Conservation (phyloP, 2,888 invertebrate genomes). For the Sycophila texana region DNA sequence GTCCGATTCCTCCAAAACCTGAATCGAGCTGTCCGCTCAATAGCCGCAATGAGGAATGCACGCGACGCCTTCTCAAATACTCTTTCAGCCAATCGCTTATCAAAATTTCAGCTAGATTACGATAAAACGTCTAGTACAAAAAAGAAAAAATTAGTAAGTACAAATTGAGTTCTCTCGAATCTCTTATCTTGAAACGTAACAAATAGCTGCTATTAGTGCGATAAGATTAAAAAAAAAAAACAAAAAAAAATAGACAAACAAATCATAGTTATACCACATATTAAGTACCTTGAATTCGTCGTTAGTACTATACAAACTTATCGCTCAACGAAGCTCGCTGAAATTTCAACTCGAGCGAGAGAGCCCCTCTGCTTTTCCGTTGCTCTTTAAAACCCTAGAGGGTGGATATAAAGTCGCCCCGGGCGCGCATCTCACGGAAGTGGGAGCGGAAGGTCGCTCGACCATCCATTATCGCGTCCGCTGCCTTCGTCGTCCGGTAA, state of each 20-base stretch:
- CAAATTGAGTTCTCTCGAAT: background rate
- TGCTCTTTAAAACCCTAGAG: background rate
- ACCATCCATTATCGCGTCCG: background rate
- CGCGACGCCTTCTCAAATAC: slow-evolving; percentile 3
- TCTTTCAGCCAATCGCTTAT: background rate
- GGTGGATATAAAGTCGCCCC: background rate
- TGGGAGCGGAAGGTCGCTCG: slow-evolving; percentile 17
- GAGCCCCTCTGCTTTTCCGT: background rate
- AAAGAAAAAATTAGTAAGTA: background rate
- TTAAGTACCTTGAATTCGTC: background rate
- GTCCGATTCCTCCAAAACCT: background rate
- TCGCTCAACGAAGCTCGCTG: background rate
- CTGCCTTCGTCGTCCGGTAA: background rate
- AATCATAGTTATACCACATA: background rate
- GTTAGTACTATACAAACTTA: slow-evolving; percentile 11
- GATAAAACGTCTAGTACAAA: slow-evolving; percentile 3
- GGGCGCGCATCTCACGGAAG: background rate
- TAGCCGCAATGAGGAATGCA: background rate
- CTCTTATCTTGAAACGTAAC: background rate
- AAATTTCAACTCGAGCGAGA: background rate
- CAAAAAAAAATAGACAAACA: too few relatives aligned
- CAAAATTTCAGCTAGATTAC: slow-evolving; percentile 6
- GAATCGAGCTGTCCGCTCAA: background rate
- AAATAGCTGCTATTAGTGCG: background rate
- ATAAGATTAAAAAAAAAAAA: background rate